Evolutionary conservation across 1,140 invertebrate genomes (phyloP), one percentile per base, ranked within the genome.

Genomic region (Polypedilum pembai): DNA sequence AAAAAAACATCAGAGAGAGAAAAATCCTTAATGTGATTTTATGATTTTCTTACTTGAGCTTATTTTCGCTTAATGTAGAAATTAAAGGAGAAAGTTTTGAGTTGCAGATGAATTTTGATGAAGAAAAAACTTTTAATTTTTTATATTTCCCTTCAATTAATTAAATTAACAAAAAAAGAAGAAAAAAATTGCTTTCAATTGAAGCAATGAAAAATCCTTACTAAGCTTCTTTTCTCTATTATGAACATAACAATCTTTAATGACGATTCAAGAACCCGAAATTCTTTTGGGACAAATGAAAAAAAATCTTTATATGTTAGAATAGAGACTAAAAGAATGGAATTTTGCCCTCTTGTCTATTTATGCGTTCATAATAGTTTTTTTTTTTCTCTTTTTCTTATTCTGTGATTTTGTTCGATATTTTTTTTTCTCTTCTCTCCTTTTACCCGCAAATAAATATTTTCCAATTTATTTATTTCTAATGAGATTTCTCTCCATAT

Each of bases 391-490:
- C 7, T 18, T 69, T 69, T 10, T 1, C 7, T 20, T 18, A 8
- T 21, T 69, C 18, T 69, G 17, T 20, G 15, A 8, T 69, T 69
- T 21, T 20, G 65, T 33, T 33, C 24, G 20, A 7, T 69, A 69
- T 18, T 8, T 21, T 18, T 20, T 8, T 21, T 18, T 20, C n/a
- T n/a, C n/a, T n/a, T n/a, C n/a, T 18, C 65, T 21, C 7, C 65
- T 21, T 69, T 18, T 69, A 8, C 12, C 17, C 65, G 65, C 65
- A 20, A 20, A 69, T 21, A 69, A 69, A 69, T 69, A 69, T 69
- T 69, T 69, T 69, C 65, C 65, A 69, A 69, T 69, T 20, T 69
- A 69, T 69, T 69, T 69, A 69, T 69, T 69, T 18, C 65, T 69
- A 21, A 69, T 69, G 65, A 69, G 65, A 69, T 69, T 69, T 69